A percentile compares a stretch with the other conserved stretches of the same genome.
These are phyloP conservation scores for Theonella swinhoei DNA, from an alignment of 37 sponge, comb jelly and placozoan species.

Conservation along the genomic window DNA sequence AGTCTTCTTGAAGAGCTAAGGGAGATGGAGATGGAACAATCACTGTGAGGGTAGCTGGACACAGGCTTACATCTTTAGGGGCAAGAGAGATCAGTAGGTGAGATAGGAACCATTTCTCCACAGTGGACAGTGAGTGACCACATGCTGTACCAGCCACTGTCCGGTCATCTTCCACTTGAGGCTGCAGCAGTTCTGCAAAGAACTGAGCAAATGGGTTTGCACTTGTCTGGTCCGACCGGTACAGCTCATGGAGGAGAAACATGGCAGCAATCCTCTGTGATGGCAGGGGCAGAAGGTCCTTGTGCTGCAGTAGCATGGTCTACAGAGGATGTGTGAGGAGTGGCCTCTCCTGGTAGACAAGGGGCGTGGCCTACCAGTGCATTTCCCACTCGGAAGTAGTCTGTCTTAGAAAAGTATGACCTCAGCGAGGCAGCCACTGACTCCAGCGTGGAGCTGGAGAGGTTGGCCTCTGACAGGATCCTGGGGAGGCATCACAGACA, in stretches of 20 bases:
- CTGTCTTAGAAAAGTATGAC: constrained; percentile 75
- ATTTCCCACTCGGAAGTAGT: constrained; percentile 89
- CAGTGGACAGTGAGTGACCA: constrained; percentile 26
- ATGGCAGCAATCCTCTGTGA: constrained; percentile 89
- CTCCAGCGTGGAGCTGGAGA: constrained; percentile 71
- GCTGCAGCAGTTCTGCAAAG: constrained; percentile 80
- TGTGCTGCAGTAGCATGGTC: constrained; percentile 82
- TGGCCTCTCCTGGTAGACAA: too few species aligned
- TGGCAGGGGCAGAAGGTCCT: constrained; percentile 80
- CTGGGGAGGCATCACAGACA: constrained; percentile 28
- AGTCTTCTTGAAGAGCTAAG: constrained; percentile 65
- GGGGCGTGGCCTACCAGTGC: constrained; percentile 57
- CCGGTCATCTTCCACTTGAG: constrained; percentile 39
- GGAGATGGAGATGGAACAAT: background rate
- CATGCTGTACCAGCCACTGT: constrained; percentile 18
- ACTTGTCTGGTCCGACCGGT: constrained; percentile 72
- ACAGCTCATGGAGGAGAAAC: constrained; percentile 86
- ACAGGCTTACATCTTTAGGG: constrained; percentile 40
- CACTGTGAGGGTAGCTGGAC: background rate
- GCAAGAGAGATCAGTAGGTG: constrained; percentile 59
- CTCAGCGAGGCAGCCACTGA: constrained; percentile 65
- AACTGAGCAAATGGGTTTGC: constrained; percentile 88
- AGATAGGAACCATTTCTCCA: constrained; percentile 56
- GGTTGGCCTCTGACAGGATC: constrained; percentile 66
- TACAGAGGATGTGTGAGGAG: background rate